Percentiles rank a stretch among this genome's conserved stretches.
phyloP scores from a whole-genome alignment of 1,140 invertebrate species.

The Drosophila kanapiae region DNA sequence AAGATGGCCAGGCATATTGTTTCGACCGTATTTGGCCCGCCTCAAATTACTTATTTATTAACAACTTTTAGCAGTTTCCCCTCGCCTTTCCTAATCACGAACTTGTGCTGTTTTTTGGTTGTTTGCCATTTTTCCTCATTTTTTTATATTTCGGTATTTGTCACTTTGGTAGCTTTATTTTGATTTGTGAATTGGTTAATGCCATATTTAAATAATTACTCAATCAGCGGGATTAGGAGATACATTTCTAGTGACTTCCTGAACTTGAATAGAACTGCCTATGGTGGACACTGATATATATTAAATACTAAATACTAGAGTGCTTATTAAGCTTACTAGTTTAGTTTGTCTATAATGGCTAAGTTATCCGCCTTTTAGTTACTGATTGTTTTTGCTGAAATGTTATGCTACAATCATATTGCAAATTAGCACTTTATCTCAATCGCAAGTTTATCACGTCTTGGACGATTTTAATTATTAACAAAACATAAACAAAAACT shows the following conservation, averaged over 20 bases:
- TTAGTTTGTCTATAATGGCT: background rate
- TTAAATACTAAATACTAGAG: too few relatives aligned
- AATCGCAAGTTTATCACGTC: background rate
- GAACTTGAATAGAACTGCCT: background rate
- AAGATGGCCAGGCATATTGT: constrained; percentile 75
- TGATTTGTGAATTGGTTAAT: constrained; percentile 15
- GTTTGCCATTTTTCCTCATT: constrained; percentile 6
- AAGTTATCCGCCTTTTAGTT: too few relatives aligned
- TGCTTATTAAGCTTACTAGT: background rate
- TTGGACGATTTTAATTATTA: background rate
- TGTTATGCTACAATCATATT: background rate
- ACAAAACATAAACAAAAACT: too few relatives aligned
- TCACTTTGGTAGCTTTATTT: constrained; percentile 28
- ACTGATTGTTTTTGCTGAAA: background rate
- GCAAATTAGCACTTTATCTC: too few relatives aligned
- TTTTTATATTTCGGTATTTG: constrained; percentile 21
- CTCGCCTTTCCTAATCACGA: background rate
- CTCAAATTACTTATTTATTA: constrained; percentile 80
- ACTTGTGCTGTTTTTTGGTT: background rate
- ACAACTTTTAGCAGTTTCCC: constrained; percentile 47
- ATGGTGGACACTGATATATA: background rate
- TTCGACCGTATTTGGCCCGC: constrained; percentile 62
- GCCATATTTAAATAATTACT: constrained; percentile 19
- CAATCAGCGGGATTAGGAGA: background rate
- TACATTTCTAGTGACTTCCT: constrained; percentile 1